These are phyloP conservation scores for Astur gentilis DNA, from an alignment of 2,113 vertebrate genomes.

Conservation along the genomic window DNA sequence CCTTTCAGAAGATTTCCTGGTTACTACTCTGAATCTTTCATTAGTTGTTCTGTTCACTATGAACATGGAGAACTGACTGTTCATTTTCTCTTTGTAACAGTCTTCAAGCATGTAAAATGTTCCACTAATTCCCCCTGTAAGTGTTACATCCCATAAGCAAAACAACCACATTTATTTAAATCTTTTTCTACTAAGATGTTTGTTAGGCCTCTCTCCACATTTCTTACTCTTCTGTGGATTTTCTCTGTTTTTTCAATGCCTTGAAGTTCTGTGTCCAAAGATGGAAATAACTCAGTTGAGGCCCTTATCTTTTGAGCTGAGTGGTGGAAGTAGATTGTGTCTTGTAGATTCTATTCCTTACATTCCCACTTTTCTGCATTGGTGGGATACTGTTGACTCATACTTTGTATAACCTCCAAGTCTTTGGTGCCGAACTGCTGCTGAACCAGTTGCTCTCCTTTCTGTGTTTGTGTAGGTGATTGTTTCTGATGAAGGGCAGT, in stretches of 20 bases:
- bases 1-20: neutral
- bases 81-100: neutral
- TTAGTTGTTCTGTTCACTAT: conserved; percentile 33
- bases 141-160: neutral
- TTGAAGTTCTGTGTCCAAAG: neutral
- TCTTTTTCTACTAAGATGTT: neutral
- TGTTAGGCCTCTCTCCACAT: neutral
- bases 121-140: neutral
- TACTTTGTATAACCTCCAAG: neutral
- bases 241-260: neutral
- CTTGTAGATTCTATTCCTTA: neutral
- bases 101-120: neutral
- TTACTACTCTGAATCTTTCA: conserved; percentile 7
- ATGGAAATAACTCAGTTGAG: neutral
- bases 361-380: neutral
- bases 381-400: neutral
- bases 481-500: neutral
- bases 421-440: neutral
- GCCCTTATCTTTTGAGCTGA: neutral
- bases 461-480: neutral
- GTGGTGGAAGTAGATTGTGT: neutral
- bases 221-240: neutral
- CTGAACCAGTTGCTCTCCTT: neutral
- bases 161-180: neutral
- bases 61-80: neutral